Evolutionary conservation across 2,888 invertebrate species (phyloP).

Genomic region (Cheilosia variabilis): DNA sequence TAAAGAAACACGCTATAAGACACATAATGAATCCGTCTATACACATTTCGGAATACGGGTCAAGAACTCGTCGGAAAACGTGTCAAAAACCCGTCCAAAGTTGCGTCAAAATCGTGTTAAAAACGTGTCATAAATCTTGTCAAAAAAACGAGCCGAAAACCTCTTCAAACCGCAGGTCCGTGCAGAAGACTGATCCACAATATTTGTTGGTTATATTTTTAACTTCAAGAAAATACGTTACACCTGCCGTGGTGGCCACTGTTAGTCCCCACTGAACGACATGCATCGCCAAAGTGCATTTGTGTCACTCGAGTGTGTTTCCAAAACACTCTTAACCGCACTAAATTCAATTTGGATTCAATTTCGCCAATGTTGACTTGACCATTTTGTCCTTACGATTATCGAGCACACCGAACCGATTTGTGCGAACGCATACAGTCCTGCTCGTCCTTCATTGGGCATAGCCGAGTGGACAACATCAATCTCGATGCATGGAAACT

Average conservation of each 20-base stretch:
- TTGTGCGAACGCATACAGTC: constrained; percentile 7
- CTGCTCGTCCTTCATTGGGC: constrained; percentile 1
- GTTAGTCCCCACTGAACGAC: constrained; percentile 18
- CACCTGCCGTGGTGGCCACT: background rate
- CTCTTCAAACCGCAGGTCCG: too few species aligned
- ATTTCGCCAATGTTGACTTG: constrained; percentile 57
- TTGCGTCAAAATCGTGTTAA: too few species aligned
- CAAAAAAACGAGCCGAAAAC: too few species aligned
- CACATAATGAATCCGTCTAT: too few species aligned
- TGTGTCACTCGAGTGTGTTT: constrained; percentile 34
- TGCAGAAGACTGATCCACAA: too few species aligned
- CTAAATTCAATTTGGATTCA: constrained; percentile 65
- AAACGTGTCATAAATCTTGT: too few species aligned
- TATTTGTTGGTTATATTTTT: too few species aligned
- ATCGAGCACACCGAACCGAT: constrained; percentile 13
- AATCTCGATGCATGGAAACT: constrained; percentile 6
- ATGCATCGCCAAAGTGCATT: background rate
- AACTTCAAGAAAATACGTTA: too few species aligned
- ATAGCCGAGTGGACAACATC: constrained; percentile 15
- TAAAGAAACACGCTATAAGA: too few species aligned
- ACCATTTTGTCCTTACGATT: constrained; percentile 50
- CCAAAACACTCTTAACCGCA: constrained; percentile 64
- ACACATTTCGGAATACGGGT: too few species aligned
- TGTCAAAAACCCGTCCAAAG: too few species aligned
- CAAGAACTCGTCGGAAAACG: too few species aligned